Percentiles rank a stretch among this genome's conserved stretches.
Conservation (phyloP, 2,888 invertebrate genomes). For the Diploptera punctata region DNA sequence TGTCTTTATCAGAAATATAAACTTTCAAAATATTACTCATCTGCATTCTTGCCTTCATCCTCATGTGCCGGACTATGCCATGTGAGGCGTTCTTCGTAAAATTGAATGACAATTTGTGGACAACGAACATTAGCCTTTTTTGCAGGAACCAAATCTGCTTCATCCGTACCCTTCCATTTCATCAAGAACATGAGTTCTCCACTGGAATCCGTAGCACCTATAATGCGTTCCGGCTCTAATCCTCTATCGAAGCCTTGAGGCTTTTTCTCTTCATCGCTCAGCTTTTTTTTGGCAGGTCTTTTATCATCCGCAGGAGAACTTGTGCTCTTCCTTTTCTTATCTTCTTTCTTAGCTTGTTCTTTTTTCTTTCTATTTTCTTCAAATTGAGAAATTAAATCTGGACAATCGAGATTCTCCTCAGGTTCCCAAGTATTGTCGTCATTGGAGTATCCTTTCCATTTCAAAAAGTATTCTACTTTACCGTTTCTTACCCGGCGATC, state of each 20-base stretch:
- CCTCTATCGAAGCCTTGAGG: slow-evolving; percentile 83
- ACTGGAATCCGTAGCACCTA: no score
- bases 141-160: slow-evolving; percentile 72
- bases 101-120: slow-evolving; percentile 72
- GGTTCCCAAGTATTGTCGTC: no score
- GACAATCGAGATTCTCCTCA: no score
- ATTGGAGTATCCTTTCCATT: slow-evolving; percentile 83
- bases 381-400: slow-evolving; percentile 83
- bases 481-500: slow-evolving; percentile 79
- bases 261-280: slow-evolving; percentile 64
- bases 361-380: slow-evolving; percentile 77
- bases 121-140: slow-evolving; percentile 70
- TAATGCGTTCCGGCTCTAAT: slow-evolving; percentile 75
- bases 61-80: slow-evolving; percentile 76
- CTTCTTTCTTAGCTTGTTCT: slow-evolving; percentile 57
- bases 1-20: no score
- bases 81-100: slow-evolving; percentile 79
- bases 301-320: slow-evolving; percentile 28
- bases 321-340: slow-evolving; percentile 52
- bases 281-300: slow-evolving; percentile 55
- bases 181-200: slow-evolving; percentile 93
- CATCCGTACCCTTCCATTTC: slow-evolving; percentile 83
- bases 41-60: slow-evolving; percentile 54
- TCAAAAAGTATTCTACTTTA: slow-evolving; percentile 74
- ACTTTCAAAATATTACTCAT: no score